Percentiles rank a stretch among this genome's conserved stretches.
Evolutionary conservation across 2,113 vertebrate species (phyloP).

Genomic region (Forbesichthys agassizii): DNA sequence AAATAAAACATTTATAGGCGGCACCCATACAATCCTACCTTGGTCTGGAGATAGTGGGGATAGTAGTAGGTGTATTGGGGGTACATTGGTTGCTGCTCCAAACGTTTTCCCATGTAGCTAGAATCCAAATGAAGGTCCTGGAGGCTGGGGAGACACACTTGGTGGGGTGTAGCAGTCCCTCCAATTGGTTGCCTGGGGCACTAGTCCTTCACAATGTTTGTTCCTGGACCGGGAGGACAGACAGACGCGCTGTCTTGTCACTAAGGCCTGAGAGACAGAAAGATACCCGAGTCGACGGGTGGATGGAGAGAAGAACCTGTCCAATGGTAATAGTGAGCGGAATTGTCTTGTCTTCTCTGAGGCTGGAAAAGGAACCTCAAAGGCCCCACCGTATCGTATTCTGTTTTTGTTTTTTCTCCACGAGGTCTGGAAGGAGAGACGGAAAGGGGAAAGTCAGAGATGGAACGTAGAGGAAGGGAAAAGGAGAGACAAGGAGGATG

Average conservation of each 20-base stretch:
- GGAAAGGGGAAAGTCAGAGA: constrained; percentile 30
- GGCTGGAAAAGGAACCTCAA: constrained; percentile 37
- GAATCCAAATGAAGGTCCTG: constrained; percentile 79
- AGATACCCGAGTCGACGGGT: constrained; percentile 4
- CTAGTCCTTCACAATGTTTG: constrained; percentile 40
- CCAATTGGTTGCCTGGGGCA: constrained; percentile 36
- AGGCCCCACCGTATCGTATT: constrained; percentile 13
- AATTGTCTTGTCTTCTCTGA: constrained; percentile 35
- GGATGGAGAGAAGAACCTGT: constrained; percentile 28
- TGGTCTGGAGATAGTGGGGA: constrained; percentile 96
- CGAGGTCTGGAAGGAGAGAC: constrained; percentile 20
- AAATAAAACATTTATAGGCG: neutral
- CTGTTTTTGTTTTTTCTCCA: constrained; percentile 21
- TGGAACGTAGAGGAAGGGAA: constrained; percentile 19
- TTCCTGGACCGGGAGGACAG: constrained; percentile 44
- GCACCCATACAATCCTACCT: constrained; percentile 78
- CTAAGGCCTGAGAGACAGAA: constrained; percentile 29
- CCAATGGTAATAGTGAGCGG: neutral
- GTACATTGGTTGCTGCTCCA: constrained; percentile 99
- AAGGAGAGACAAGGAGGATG: constrained; percentile 10
- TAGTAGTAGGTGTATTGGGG: constrained; percentile 99
- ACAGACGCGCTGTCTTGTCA: constrained; percentile 29
- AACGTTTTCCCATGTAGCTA: constrained; percentile 99
- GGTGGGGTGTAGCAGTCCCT: constrained; percentile 37
- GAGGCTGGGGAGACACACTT: constrained; percentile 61